Conservation (phyloP, 2,888 invertebrate genomes). For the Sinelater perroti region DNA sequence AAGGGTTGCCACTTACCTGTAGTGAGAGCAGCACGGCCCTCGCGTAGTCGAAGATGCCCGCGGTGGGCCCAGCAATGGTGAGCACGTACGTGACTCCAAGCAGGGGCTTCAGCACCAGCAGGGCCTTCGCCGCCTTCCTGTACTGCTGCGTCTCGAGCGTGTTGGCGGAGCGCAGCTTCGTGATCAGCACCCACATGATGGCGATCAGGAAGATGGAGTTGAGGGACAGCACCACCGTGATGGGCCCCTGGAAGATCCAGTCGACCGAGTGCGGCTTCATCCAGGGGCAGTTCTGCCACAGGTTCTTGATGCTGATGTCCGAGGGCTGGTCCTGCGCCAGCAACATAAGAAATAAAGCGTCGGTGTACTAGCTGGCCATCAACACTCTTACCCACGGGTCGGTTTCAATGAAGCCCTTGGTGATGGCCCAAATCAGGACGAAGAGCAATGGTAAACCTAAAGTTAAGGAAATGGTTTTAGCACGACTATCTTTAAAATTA, state of each 20-base stretch:
- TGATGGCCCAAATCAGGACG: conserved; percentile 66
- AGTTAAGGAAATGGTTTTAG: too few relatives aligned
- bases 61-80: conserved; percentile 86
- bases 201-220: conserved; percentile 83
- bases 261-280: conserved; percentile 82
- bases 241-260: conserved; percentile 89
- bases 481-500: too few relatives aligned
- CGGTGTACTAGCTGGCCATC: background rate
- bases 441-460: conserved; percentile 67
- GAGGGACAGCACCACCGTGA: conserved; percentile 80
- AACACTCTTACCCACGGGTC: conserved; percentile 31
- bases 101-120: conserved; percentile 91
- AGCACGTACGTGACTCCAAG: conserved; percentile 91
- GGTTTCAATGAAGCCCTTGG: conserved; percentile 57
- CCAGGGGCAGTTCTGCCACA: conserved; percentile 69
- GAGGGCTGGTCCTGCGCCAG: conserved; percentile 24
- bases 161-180: conserved; percentile 90
- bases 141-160: conserved; percentile 91
- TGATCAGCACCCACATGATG: conserved; percentile 94
- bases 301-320: conserved; percentile 5
- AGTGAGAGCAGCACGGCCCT: conserved; percentile 87
- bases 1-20: conserved; percentile 87
- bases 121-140: conserved; percentile 89
- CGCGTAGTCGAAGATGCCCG: conserved; percentile 80
- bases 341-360: background rate